These are phyloP conservation scores for Lethocerus indicus DNA, from an alignment of 1,140 invertebrate species.

Conservation along the genomic window DNA sequence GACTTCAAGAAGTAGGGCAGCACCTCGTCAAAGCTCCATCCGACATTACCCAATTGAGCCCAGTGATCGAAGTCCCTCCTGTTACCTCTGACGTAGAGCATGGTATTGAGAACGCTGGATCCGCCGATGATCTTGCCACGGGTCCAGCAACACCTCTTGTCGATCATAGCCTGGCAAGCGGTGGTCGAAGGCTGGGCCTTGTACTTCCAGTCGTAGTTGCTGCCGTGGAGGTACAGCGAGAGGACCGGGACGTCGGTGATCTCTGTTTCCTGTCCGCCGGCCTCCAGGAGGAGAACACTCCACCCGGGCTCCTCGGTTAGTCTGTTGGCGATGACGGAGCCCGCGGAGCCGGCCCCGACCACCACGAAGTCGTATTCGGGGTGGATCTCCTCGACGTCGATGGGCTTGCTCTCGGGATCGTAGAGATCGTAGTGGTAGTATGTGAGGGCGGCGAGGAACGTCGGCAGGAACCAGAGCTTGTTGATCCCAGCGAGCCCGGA, in stretches of 20 bases:
- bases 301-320: conserved; percentile 60
- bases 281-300: conserved; percentile 70
- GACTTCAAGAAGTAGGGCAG: conserved; percentile 78
- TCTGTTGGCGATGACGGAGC: conserved; percentile 68
- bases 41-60: conserved; percentile 68
- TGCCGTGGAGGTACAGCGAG: conserved; percentile 74
- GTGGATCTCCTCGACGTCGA: conserved; percentile 41
- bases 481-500: conserved; percentile 44
- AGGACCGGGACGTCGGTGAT: conserved; percentile 67
- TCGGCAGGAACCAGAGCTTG: conserved; percentile 54
- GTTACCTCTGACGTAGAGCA: conserved; percentile 88
- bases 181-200: conserved; percentile 68
- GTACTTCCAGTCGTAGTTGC: conserved; percentile 81
- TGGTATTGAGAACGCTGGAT: conserved; percentile 68
- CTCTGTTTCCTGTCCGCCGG: conserved; percentile 69
- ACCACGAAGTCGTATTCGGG: conserved; percentile 64
- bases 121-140: conserved; percentile 55
- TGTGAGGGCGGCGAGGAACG: conserved; percentile 55
- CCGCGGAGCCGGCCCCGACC: conserved; percentile 71
- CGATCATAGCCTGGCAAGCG: conserved; percentile 69
- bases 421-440: conserved; percentile 75
- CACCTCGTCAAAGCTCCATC: conserved; percentile 79
- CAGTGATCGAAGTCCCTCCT: conserved; percentile 78
- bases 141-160: conserved; percentile 66
- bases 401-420: conserved; percentile 65